These are phyloP conservation scores for Gambelia wislizenii DNA, from an alignment of 2,797 vertebrate genomes.

Conservation along the genomic window DNA sequence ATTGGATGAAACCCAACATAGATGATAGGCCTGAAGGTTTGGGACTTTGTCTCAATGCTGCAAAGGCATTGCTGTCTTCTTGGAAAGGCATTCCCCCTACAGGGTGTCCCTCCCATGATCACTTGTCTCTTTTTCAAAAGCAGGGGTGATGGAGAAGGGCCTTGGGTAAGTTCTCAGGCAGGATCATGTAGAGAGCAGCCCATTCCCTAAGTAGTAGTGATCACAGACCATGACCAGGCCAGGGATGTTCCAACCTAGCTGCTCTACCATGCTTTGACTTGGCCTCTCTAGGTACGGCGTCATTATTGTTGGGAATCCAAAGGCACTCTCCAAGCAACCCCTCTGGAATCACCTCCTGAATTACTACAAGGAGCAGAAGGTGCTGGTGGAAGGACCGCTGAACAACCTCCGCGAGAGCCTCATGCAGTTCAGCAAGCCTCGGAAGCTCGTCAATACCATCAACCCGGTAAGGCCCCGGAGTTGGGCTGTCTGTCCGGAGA, in stretches of 20 bases:
- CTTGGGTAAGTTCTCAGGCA: no score
- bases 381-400: constrained; percentile 96
- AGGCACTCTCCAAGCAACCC: constrained; percentile 96
- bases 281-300: constrained; percentile 88
- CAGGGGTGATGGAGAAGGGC: no score
- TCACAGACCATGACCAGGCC: no score
- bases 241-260: no score
- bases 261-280: background rate
- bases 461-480: constrained; percentile 88
- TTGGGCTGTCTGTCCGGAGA: no score
- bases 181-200: background rate
- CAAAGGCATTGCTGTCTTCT: background rate
- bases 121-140: background rate
- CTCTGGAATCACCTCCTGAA: constrained; percentile 99
- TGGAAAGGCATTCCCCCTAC: background rate
- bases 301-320: constrained; percentile 98
- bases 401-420: constrained; percentile 98
- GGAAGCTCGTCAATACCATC: constrained; percentile 98
- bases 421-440: constrained; percentile 99
- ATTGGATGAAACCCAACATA: background rate
- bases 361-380: constrained; percentile 99
- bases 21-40: background rate
- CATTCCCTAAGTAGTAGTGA: background rate
- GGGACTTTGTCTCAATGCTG: background rate
- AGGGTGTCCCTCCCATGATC: background rate